These are phyloP conservation scores for Illadopsis cleaveri DNA, from an alignment of 2,113 vertebrate species.

Conservation along the genomic window DNA sequence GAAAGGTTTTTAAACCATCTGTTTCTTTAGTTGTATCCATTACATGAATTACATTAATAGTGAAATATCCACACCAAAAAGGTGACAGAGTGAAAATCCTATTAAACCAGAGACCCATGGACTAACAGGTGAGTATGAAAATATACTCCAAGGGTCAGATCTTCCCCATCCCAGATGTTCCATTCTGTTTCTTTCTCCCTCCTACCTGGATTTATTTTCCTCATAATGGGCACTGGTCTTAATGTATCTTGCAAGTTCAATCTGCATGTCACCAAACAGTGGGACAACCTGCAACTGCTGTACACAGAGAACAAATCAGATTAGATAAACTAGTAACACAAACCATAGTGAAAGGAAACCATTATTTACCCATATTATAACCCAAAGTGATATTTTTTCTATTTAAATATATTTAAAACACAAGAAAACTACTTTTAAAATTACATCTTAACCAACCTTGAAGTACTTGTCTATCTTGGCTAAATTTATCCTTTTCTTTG, in stretches of 20 bases:
- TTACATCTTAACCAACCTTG: conserved; percentile 81
- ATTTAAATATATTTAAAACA: neutral
- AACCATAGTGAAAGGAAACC: neutral
- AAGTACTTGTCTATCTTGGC: conserved; percentile 97
- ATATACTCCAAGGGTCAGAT: neutral
- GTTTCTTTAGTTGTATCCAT: neutral
- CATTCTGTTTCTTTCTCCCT: neutral
- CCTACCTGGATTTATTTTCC: conserved; percentile 97
- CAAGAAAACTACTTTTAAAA: neutral
- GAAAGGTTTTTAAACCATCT: neutral
- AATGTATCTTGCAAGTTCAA: conserved; percentile 96
- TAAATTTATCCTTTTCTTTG: conserved; percentile 97
- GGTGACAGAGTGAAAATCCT: neutral
- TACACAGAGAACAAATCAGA: neutral
- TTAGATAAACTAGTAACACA: neutral
- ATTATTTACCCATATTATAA: neutral
- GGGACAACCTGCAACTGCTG: conserved; percentile 98
- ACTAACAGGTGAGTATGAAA: neutral
- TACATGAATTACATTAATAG: neutral
- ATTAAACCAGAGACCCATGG: neutral
- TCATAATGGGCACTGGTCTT: conserved; percentile 98
- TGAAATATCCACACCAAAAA: neutral
- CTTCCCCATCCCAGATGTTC: neutral
- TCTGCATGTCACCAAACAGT: conserved; percentile 98
- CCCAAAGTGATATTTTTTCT: neutral